Percentiles rank a stretch among this genome's conserved stretches.
Conservation (phyloP, 2,888 invertebrate genomes). For the Platynereis dumerilii region DNA sequence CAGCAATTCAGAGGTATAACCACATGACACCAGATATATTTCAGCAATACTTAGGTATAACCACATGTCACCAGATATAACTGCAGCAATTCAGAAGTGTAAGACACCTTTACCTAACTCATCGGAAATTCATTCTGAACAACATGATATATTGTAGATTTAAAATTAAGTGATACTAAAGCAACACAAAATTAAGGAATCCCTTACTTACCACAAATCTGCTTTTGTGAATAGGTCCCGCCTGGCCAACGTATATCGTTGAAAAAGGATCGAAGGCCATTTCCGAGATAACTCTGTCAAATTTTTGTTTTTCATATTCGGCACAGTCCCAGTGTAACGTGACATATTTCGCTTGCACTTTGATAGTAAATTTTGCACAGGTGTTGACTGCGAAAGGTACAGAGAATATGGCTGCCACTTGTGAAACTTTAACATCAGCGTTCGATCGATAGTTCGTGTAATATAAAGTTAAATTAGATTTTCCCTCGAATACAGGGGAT, state of each 20-base stretch:
- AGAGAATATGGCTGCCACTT: neutral
- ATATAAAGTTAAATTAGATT: conserved; percentile 1
- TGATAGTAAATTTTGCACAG: neutral
- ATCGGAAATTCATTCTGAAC: too few relatives aligned
- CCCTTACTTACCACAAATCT: conserved; percentile 1
- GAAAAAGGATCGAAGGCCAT: neutral
- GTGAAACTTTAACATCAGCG: neutral
- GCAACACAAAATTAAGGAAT: too few relatives aligned
- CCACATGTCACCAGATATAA: too few relatives aligned
- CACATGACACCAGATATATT: too few relatives aligned
- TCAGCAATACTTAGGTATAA: too few relatives aligned
- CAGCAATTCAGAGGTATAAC: too few relatives aligned
- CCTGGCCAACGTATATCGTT: neutral
- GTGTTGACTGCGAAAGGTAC: neutral
- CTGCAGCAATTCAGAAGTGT: too few relatives aligned
- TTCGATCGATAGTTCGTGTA: neutral
- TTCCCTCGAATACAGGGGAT: neutral
- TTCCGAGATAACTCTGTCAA: neutral
- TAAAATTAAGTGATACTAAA: too few relatives aligned
- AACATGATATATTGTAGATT: too few relatives aligned
- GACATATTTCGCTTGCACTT: neutral
- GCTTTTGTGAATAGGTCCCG: neutral
- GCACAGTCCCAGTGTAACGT: conserved; percentile 4
- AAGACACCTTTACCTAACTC: too few relatives aligned
- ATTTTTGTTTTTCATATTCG: neutral